Evolutionary conservation across 2,113 vertebrate species (phyloP).

Genomic region (Oceanites oceanicus): DNA sequence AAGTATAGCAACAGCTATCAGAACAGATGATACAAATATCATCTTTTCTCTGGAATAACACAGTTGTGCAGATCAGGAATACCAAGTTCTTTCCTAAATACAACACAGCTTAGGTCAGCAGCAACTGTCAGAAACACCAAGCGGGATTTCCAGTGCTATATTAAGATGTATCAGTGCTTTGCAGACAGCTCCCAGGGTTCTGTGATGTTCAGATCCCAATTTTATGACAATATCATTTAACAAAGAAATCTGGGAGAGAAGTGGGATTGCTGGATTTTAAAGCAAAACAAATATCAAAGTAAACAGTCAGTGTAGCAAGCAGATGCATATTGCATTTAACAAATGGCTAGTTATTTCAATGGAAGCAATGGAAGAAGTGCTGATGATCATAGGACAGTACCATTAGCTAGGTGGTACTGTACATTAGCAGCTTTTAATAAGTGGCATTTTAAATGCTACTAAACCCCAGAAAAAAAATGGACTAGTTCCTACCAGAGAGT

Average conservation of each 20-base stretch:
- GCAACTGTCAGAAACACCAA: not conserved
- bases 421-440: not conserved
- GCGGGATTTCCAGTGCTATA: not conserved
- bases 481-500: not conserved
- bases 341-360: not conserved
- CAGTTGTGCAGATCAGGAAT: not conserved
- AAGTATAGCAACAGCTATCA: not conserved
- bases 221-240: not conserved
- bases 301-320: not conserved
- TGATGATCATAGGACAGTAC: not conserved
- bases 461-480: not conserved
- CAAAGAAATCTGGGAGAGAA: not conserved
- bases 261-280: not conserved
- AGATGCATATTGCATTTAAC: not conserved
- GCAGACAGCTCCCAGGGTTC: not conserved
- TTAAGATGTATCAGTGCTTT: not conserved
- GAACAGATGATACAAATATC: not conserved
- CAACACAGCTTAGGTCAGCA: not conserved
- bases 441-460: not conserved
- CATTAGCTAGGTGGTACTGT: not conserved
- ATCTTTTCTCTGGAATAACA: not conserved
- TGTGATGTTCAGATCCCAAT: not conserved
- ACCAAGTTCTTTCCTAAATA: not conserved
- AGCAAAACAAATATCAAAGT: not conserved
- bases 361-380: not conserved